These are phyloP conservation scores for Malaclemys terrapin DNA, from an alignment of 2,113 vertebrate species.

Conservation along the genomic window DNA sequence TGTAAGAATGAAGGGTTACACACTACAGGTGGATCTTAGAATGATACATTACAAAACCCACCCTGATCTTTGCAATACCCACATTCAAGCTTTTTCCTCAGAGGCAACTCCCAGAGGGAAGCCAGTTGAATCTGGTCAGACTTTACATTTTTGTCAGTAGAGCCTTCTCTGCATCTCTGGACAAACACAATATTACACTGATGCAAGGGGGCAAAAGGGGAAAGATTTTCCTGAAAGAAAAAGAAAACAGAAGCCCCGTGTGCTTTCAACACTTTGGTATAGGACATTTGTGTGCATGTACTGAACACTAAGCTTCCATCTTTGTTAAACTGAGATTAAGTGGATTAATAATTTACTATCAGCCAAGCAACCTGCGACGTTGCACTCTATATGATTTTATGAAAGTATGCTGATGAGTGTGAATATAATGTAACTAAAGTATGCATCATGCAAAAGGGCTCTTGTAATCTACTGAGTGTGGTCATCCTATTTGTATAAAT, in stretches of 20 bases:
- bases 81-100: background rate
- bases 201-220: no score
- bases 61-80: no score
- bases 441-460: no score
- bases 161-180: background rate
- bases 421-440: no score
- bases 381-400: no score
- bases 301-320: background rate
- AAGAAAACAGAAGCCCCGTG: no score
- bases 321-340: background rate
- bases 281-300: fast-evolving
- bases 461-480: no score
- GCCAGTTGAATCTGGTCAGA: background rate
- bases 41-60: background rate
- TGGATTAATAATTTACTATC: background rate
- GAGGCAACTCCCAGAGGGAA: fast-evolving
- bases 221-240: no score
- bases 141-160: background rate
- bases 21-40: background rate
- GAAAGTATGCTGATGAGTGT: no score
- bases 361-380: background rate
- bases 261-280: background rate
- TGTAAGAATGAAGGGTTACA: background rate
- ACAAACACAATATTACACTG: no score
- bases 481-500: no score